A percentile compares a stretch with the other conserved stretches of the same genome.
Evolutionary conservation across 2,888 invertebrate species (phyloP).

Genomic region (Parochlus steinenii): DNA sequence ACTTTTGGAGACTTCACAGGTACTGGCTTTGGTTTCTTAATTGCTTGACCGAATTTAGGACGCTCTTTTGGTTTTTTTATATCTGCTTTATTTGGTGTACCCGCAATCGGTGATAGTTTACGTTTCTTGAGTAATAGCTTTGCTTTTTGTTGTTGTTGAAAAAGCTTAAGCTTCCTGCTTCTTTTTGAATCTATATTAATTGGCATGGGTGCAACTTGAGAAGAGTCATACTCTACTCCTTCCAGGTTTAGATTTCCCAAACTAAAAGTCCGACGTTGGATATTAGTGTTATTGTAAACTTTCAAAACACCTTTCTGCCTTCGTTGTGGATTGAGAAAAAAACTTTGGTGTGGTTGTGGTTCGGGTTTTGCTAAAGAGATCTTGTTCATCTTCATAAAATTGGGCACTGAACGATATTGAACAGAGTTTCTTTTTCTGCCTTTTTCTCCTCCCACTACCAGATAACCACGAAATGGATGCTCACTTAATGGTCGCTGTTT

Average conservation of each 20-base stretch:
- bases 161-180: neutral
- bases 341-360: conserved; percentile 4
- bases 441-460: no score
- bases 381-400: conserved; percentile 9
- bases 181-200: conserved; percentile 5
- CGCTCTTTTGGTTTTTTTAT: neutral
- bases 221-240: conserved; percentile 3
- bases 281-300: conserved; percentile 10
- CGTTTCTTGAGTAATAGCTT: neutral
- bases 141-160: conserved; percentile 3
- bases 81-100: conserved; percentile 27
- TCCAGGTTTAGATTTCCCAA: conserved; percentile 2
- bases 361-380: conserved; percentile 5
- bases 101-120: conserved; percentile 26
- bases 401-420: conserved; percentile 2
- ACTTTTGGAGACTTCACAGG: no score
- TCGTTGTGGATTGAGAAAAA: conserved; percentile 1
- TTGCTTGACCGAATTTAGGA: neutral
- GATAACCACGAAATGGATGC: neutral
- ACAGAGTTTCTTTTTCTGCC: no score
- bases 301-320: conserved; percentile 9
- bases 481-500: conserved; percentile 6
- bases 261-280: conserved; percentile 5
- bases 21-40: neutral
- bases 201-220: conserved; percentile 5